Evolutionary conservation across 2,797 vertebrate species (phyloP).

Genomic region (Leuciscus waleckii): DNA sequence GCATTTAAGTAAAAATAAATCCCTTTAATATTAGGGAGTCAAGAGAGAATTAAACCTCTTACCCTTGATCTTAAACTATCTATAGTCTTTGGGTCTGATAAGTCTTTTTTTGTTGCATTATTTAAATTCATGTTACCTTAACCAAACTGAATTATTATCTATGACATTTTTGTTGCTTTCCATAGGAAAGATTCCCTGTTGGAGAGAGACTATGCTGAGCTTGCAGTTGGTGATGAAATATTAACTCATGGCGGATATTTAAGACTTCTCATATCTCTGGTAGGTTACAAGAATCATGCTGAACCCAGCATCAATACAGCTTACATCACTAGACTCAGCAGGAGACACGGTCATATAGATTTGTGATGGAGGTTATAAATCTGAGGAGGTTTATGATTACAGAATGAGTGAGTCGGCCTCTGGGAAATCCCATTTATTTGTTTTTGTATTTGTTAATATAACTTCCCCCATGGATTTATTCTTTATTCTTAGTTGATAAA

Average conservation of each 20-base stretch:
- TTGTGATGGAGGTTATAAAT: neutral
- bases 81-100: neutral
- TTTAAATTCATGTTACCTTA: neutral
- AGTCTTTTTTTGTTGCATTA: neutral
- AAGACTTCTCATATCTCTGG: constrained; percentile 68
- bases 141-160: neutral
- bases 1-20: neutral
- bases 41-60: neutral
- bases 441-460: neutral
- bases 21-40: neutral
- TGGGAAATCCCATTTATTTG: neutral
- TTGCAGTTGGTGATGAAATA: constrained; percentile 74
- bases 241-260: constrained; percentile 73
- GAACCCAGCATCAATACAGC: constrained; percentile 39
- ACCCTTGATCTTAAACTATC: neutral
- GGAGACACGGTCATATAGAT: neutral
- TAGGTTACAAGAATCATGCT: constrained; percentile 55
- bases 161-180: neutral
- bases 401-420: neutral
- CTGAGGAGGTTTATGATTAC: neutral
- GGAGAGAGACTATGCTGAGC: neutral
- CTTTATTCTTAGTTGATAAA: neutral
- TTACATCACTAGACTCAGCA: neutral
- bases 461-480: neutral
- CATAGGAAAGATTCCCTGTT: constrained; percentile 1